phyloP scores from a whole-genome alignment of 2,888 invertebrate genomes.

The Spisula subtruncata region DNA sequence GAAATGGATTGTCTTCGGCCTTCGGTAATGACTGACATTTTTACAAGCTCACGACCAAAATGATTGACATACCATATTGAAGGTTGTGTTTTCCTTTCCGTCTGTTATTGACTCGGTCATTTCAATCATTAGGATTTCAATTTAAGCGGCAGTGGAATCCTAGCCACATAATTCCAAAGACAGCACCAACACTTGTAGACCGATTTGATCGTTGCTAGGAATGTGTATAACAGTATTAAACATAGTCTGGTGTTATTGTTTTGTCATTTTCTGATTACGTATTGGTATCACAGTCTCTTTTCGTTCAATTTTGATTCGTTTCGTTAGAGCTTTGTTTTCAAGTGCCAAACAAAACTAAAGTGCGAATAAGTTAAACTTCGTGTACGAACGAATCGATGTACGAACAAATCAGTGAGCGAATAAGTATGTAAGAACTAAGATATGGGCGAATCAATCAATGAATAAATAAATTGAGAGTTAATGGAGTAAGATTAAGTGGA shows the following conservation, averaged over 20 bases:
- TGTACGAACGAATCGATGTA: no score
- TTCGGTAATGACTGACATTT: conserved; percentile 27
- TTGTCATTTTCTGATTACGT: no score
- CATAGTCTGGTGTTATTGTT: no score
- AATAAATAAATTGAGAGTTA: neutral
- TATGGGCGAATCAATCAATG: neutral
- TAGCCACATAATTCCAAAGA: neutral
- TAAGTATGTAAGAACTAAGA: neutral
- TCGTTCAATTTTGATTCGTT: no score
- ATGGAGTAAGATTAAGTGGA: no score
- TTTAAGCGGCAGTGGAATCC: neutral
- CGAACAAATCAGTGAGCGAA: no score
- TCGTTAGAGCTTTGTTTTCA: no score
- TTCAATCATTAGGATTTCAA: neutral
- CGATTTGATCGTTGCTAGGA: neutral
- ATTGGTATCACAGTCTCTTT: no score
- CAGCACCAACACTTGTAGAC: neutral
- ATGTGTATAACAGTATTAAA: neutral
- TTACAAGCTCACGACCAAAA: conserved; percentile 5
- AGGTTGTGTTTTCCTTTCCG: neutral
- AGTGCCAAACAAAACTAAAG: no score
- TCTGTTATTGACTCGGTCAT: neutral
- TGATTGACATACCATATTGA: conserved; percentile 4
- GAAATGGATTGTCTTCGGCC: neutral
- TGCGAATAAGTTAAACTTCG: no score